These are phyloP conservation scores for Tetropium fuscum DNA, from an alignment of 2,888 invertebrate genomes.

Conservation along the genomic window DNA sequence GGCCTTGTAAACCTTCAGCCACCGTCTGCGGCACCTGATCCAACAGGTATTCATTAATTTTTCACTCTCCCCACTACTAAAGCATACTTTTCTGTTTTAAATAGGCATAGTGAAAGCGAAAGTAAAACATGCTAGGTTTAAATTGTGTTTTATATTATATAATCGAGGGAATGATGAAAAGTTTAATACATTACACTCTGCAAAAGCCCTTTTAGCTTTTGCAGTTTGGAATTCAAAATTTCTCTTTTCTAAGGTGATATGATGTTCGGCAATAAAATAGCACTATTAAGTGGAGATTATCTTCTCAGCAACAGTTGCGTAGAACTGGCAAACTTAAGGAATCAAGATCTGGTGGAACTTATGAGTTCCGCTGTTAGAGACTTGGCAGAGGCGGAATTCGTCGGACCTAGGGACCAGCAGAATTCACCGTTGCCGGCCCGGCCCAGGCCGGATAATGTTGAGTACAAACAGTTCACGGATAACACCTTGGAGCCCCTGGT, in stretches of 20 bases:
- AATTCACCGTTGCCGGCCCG: slow-evolving; percentile 85
- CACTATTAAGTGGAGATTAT: slow-evolving; percentile 90
- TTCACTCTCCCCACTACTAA: slow-evolving; percentile 43
- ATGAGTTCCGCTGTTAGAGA: slow-evolving; percentile 92
- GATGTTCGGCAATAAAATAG: slow-evolving; percentile 96
- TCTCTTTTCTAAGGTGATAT: slow-evolving; percentile 79
- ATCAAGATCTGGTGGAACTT: slow-evolving; percentile 86
- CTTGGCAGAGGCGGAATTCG: slow-evolving; percentile 90
- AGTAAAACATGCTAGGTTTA: too few relatives aligned
- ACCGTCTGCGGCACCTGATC: slow-evolving; percentile 34
- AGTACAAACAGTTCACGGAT: slow-evolving; percentile 54
- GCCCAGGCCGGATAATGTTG: slow-evolving; percentile 64
- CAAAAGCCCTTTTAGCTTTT: too few relatives aligned
- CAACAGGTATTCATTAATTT: slow-evolving; percentile 30
- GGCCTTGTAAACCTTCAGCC: slow-evolving; percentile 84
- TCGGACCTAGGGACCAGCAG: slow-evolving; percentile 86
- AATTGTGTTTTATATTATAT: too few relatives aligned
- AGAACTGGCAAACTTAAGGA: slow-evolving; percentile 84
- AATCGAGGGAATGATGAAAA: too few relatives aligned
- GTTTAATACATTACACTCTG: too few relatives aligned
- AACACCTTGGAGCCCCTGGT: slow-evolving; percentile 59
- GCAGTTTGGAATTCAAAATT: too few relatives aligned
- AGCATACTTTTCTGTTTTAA: too few relatives aligned
- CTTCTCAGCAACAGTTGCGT: slow-evolving; percentile 89
- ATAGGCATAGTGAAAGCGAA: too few relatives aligned